phyloP scores from a whole-genome alignment of 2,888 invertebrate species.

The Mystacides longicornis region DNA sequence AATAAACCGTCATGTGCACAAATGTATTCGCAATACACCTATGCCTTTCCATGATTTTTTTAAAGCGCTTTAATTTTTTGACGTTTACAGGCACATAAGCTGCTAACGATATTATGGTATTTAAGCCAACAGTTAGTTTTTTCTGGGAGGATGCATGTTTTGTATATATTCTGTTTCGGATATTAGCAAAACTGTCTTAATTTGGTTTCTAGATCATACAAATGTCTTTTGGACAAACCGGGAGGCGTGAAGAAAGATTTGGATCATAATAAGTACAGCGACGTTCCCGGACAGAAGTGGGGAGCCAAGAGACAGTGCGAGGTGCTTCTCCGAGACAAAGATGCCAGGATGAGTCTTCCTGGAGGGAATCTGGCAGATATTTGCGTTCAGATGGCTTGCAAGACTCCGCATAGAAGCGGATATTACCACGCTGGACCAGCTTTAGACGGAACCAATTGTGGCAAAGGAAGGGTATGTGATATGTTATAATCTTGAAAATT shows the following conservation, averaged over 20 bases:
- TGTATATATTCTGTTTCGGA: no score
- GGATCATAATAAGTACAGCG: conserved; percentile 55
- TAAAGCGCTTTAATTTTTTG: no score
- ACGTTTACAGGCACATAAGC: no score
- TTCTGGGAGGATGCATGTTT: no score
- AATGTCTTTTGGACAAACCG: conserved; percentile 56
- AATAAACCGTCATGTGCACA: no score
- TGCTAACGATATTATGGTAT: no score
- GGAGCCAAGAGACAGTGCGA: conserved; percentile 71
- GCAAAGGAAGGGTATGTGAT: conserved; percentile 48
- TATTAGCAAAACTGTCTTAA: no score
- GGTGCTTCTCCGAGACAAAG: conserved; percentile 58
- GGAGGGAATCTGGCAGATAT: conserved; percentile 39
- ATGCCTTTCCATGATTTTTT: no score
- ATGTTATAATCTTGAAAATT: not conserved
- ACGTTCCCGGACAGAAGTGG: conserved; percentile 63
- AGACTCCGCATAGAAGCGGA: conserved; percentile 63
- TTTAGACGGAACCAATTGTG: conserved; percentile 73
- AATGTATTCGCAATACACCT: no score
- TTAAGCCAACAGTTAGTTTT: no score
- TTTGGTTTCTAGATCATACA: conserved; percentile 48
- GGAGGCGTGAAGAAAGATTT: conserved; percentile 41
- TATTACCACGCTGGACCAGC: conserved; percentile 75
- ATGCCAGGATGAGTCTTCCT: conserved; percentile 49
- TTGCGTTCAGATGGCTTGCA: conserved; percentile 64